phyloP scores from a whole-genome alignment of 53 echinoderm and acorn worm genomes.

The Mesocentrotus franciscanus region DNA sequence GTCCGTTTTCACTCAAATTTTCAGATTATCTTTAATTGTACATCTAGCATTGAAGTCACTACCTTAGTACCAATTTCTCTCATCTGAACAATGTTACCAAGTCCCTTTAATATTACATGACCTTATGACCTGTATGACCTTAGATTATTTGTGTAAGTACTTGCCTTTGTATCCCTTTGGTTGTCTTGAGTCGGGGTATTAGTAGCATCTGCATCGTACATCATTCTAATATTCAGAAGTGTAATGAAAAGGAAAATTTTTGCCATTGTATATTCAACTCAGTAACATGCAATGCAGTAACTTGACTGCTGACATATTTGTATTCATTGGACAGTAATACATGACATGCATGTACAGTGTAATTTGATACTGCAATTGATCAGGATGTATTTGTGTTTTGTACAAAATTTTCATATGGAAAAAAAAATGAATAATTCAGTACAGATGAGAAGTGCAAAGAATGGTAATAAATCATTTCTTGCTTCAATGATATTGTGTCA shows the following conservation, averaged over 20 bases:
- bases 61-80: no score
- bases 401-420: constrained; percentile 3
- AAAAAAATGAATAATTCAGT: neutral
- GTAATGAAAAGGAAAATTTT: neutral
- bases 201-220: neutral
- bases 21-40: no score
- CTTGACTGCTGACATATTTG: neutral
- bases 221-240: neutral
- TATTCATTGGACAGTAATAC: neutral
- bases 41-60: no score
- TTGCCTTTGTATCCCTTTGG: no score
- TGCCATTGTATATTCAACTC: neutral
- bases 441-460: neutral
- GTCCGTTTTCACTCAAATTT: no score
- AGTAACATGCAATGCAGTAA: neutral
- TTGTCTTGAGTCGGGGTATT: neutral
- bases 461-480: neutral
- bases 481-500: neutral
- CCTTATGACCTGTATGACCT: no score
- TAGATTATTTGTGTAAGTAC: no score
- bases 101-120: no score
- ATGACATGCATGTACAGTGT: neutral
- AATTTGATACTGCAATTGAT: constrained; percentile 4
- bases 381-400: constrained; percentile 17
- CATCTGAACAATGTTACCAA: no score